phyloP scores from a whole-genome alignment of 1,140 invertebrate genomes.

The Drosophila pruinosa region DNA sequence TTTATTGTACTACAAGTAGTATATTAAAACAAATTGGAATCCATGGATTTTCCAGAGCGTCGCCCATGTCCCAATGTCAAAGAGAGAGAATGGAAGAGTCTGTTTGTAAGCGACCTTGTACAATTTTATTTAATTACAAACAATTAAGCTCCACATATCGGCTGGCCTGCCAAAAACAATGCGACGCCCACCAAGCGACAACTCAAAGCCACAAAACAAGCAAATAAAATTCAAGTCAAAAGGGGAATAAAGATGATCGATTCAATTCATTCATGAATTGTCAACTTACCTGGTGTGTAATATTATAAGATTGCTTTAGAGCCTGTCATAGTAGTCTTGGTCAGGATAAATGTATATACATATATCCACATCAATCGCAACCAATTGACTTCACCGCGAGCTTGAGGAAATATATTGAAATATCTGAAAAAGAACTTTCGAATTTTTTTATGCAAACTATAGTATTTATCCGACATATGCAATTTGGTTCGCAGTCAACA shows the following conservation, averaged over 20 bases:
- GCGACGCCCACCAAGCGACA: slow-evolving; percentile 38
- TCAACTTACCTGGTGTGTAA: not conserved
- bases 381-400: no score
- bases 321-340: no score
- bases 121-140: slow-evolving; percentile 81
- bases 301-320: no score
- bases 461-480: no score
- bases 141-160: slow-evolving; percentile 62
- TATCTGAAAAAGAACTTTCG: no score
- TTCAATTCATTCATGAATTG: slow-evolving; percentile 8
- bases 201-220: slow-evolving; percentile 3
- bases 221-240: slow-evolving; percentile 42
- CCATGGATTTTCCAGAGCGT: slow-evolving; percentile 54
- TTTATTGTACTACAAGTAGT: slow-evolving; percentile 34
- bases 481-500: not conserved
- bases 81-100: slow-evolving; percentile 1
- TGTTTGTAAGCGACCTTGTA: slow-evolving; percentile 72
- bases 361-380: no score
- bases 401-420: no score
- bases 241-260: slow-evolving; percentile 2
- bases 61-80: slow-evolving; percentile 24
- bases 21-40: slow-evolving; percentile 75
- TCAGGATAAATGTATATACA: no score
- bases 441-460: no score
- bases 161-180: slow-evolving; percentile 43